phyloP scores from a whole-genome alignment of 2,888 invertebrate species.

The Calliopum simillimum region DNA sequence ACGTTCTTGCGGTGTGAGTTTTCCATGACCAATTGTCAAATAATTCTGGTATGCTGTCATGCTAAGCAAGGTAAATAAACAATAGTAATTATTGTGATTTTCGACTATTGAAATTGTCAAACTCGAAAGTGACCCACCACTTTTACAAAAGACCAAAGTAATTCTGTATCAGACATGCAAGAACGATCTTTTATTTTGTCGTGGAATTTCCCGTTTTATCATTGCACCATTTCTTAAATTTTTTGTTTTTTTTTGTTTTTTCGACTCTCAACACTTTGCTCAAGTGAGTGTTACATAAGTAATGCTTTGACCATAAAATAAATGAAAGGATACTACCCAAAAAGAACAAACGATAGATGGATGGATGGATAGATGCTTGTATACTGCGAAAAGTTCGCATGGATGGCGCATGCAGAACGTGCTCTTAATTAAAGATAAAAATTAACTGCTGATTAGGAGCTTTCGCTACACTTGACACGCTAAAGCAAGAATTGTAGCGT shows the following conservation, averaged over 20 bases:
- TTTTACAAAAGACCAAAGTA: too few species aligned
- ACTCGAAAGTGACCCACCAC: too few species aligned
- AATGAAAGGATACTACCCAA: slow-evolving; percentile 20
- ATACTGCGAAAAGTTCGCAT: slow-evolving; percentile 45
- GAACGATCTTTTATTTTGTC: too few species aligned
- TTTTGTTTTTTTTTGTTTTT: neutral
- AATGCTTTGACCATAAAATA: slow-evolving; percentile 27
- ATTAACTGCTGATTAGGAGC: slow-evolving; percentile 66
- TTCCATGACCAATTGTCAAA: too few species aligned
- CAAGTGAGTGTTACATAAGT: slow-evolving; percentile 25
- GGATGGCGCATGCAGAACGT: slow-evolving; percentile 55
- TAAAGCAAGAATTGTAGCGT: slow-evolving; percentile 6
- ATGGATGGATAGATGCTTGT: slow-evolving; percentile 6
- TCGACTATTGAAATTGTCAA: too few species aligned
- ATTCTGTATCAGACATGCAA: too few species aligned
- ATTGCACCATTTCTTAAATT: neutral
- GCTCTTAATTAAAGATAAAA: slow-evolving; percentile 66
- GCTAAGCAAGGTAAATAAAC: too few species aligned
- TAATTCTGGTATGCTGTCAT: too few species aligned
- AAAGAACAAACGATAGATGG: neutral
- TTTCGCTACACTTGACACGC: slow-evolving; percentile 60
- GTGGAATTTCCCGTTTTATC: too few species aligned
- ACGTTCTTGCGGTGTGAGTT: too few species aligned
- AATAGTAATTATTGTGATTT: too few species aligned
- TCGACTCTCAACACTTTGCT: neutral